Evolutionary conservation across 2,888 invertebrate genomes (phyloP).

Genomic region (Drosophila helvetica): DNA sequence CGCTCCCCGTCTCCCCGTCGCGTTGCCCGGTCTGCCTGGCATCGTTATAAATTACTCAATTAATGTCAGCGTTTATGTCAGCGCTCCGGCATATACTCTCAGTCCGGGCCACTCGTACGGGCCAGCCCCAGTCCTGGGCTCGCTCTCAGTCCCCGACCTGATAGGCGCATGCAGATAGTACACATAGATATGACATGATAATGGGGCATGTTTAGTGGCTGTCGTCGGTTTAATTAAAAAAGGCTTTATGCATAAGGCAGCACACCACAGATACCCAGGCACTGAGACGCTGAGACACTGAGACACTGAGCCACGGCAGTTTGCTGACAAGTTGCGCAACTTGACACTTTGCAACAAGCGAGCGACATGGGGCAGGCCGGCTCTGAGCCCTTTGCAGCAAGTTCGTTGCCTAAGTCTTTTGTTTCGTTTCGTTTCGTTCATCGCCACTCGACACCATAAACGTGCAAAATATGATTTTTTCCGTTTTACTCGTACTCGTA

Average conservation of each 20-base stretch:
- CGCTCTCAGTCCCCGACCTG: slow-evolving; percentile 27
- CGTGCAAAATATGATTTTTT: slow-evolving; percentile 77
- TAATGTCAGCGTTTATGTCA: slow-evolving; percentile 82
- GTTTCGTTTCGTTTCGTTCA: slow-evolving; percentile 70
- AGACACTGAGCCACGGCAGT: slow-evolving; percentile 26
- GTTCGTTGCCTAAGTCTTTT: slow-evolving; percentile 77
- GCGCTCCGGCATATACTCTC: slow-evolving; percentile 55
- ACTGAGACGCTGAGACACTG: slow-evolving; percentile 2
- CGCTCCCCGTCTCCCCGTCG: background rate
- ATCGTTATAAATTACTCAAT: slow-evolving; percentile 83
- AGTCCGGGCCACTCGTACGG: slow-evolving; percentile 6
- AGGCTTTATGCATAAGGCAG: slow-evolving; percentile 47
- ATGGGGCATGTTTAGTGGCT: slow-evolving; percentile 79
- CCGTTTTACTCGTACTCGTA: background rate
- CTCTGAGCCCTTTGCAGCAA: slow-evolving; percentile 68
- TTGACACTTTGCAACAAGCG: slow-evolving; percentile 75
- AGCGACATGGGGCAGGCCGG: slow-evolving; percentile 6
- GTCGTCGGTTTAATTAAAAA: slow-evolving; percentile 72
- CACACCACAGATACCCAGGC: slow-evolving; percentile 1
- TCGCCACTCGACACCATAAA: slow-evolving; percentile 69
- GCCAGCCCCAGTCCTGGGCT: background rate
- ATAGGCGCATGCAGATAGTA: slow-evolving; percentile 77
- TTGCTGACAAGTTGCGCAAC: slow-evolving; percentile 76
- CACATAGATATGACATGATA: slow-evolving; percentile 78
- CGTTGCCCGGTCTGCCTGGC: slow-evolving; percentile 55